A percentile compares a stretch with the other conserved stretches of the same genome.
Evolutionary conservation across 1,140 invertebrate species (phyloP).

Genomic region (Bombus impatiens): DNA sequence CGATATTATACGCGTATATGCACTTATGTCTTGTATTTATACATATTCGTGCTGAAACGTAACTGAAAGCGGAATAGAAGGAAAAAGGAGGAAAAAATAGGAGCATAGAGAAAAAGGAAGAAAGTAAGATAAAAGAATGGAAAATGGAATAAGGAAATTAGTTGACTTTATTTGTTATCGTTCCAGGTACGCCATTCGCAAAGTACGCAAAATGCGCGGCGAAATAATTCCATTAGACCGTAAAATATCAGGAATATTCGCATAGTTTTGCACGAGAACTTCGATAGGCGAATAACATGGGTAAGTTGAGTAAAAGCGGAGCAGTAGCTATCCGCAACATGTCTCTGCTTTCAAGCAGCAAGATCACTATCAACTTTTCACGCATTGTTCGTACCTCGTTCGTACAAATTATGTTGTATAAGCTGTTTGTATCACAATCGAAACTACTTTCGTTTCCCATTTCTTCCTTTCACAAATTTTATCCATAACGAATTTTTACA

Average conservation of each 20-base stretch:
- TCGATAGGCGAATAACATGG: slow-evolving; percentile 67
- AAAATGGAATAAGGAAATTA: not conserved
- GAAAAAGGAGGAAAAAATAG: not conserved
- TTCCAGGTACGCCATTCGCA: not conserved
- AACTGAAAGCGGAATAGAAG: not conserved
- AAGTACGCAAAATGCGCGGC: not conserved
- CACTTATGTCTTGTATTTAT: not conserved
- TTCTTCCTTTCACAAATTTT: too few species aligned
- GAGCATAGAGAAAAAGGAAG: not conserved
- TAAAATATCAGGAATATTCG: slow-evolving; percentile 72
- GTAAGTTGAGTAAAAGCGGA: slow-evolving; percentile 69
- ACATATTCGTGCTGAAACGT: not conserved
- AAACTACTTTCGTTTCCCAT: too few species aligned
- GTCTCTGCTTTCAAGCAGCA: slow-evolving; percentile 81
- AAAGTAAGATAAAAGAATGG: not conserved
- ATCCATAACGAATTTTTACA: too few species aligned
- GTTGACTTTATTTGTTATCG: slow-evolving; percentile 18
- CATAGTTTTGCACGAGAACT: slow-evolving; percentile 70
- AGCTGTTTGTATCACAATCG: too few species aligned
- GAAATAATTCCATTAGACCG: slow-evolving; percentile 54
- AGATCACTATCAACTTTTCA: slow-evolving; percentile 68
- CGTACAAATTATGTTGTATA: too few species aligned
- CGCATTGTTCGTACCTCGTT: not conserved
- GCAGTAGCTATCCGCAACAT: slow-evolving; percentile 81
- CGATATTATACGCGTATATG: too few species aligned